Evolutionary conservation across 2,888 invertebrate species (phyloP), one percentile per base, ranked within the genome.

Genomic region (Papilio protenor): DNA sequence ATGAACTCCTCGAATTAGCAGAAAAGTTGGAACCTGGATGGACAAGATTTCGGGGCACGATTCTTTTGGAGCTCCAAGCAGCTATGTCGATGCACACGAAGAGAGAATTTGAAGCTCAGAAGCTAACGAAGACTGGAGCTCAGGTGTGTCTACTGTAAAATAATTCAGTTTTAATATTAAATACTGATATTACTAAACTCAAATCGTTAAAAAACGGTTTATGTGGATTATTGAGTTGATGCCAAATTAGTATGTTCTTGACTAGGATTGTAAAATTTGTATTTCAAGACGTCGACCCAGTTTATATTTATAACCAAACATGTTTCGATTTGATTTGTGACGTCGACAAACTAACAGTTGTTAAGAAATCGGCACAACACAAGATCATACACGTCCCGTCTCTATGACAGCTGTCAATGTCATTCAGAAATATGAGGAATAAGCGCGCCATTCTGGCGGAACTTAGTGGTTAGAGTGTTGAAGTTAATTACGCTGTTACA

Each of bases 51-150:
- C 92, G 96, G 12, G 97, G 96, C 0, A 95, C 95, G 6, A 87
- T 97, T 21, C 89, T 97, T 0, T 90, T 96, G 57, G 97, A 97
- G 80, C 88, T 97, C 21, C 96, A 97, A 85, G 95, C 96, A 64
- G 95, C 96, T 0, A 91, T 96, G 89, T 95, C 95, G 0, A 91
- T 95, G 45, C 95, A 96, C 83, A 95, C 96, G 0, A 95, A 96
- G 82, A 90, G 95, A 52, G 95, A 95, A 64, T 95, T 91, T 81
- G 93, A 95, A 77, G 83, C 91, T 72, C 95, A 94, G 12, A 91
- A 95, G 75, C 84, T 96, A 1, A 95, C 96, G 0, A 95, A 95
- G 82, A 88, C 92, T 81, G 94, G 89, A 23, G 95, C 95, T 27
- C 95, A 96, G 91, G 96, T 87, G 83, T 57, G 75, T 64, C 16